A percentile compares a stretch with the other conserved stretches of the same genome.
These are phyloP conservation scores for Agrypnia vestita DNA, from an alignment of 1,140 invertebrate genomes.

Conservation along the genomic window DNA sequence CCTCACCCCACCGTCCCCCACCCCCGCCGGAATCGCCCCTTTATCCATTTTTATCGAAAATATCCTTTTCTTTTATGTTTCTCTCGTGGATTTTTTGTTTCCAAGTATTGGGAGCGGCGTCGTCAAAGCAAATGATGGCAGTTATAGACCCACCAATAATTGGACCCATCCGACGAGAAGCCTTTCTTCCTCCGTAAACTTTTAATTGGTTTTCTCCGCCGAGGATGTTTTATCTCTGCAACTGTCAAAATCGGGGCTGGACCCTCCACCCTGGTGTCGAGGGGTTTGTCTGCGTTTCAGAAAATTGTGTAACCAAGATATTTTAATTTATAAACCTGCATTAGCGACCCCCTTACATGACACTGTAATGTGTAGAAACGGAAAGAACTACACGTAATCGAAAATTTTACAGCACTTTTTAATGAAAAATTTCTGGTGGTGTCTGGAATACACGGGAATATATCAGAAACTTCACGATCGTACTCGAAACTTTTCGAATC, in stretches of 20 bases:
- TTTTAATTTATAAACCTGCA: no score
- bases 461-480: no score
- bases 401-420: no score
- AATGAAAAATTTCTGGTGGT: no score
- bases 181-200: not conserved
- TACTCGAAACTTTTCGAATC: no score
- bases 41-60: constrained; percentile 5
- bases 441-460: no score
- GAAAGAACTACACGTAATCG: no score
- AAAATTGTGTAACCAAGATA: no score
- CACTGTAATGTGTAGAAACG: no score
- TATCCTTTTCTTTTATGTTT: constrained; percentile 12
- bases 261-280: no score
- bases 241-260: not conserved
- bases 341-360: no score
- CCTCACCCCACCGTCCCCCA: not conserved
- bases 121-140: constrained; percentile 14
- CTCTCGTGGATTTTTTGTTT: not conserved
- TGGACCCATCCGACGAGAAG: not conserved
- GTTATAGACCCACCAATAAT: constrained; percentile 8
- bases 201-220: constrained; percentile 5
- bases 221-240: constrained; percentile 12
- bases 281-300: no score
- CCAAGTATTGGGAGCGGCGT: not conserved
- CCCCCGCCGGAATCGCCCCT: not conserved